Conservation (phyloP, 2,113 vertebrate species). For the Greenwoodochromis staneri region DNA sequence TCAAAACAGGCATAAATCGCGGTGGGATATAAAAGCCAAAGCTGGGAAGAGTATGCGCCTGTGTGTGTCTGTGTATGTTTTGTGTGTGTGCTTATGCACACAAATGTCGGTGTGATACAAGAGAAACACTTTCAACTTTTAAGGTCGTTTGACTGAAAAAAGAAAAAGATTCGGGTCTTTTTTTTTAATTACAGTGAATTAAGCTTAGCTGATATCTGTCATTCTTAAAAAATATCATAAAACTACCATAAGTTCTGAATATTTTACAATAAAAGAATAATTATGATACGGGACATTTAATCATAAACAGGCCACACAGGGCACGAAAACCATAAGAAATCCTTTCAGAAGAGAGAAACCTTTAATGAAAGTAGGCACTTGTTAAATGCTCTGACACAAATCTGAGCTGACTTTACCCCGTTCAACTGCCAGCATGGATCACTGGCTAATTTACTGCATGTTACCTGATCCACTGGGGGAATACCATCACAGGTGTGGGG, state of each 20-base stretch:
- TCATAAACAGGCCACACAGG: background rate
- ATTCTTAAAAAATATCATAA: background rate
- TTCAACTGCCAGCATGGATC: slow-evolving; percentile 40
- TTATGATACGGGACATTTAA: background rate
- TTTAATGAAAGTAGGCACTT: slow-evolving; percentile 2
- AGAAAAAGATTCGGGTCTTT: background rate
- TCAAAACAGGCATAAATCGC: slow-evolving; percentile 55
- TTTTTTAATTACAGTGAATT: background rate
- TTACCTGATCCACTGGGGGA: slow-evolving; percentile 53
- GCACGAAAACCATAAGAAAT: background rate
- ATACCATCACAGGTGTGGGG: slow-evolving; percentile 39
- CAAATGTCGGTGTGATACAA: background rate
- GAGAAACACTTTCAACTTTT: background rate
- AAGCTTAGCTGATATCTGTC: background rate
- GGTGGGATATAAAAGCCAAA: slow-evolving; percentile 31
- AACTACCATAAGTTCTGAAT: background rate
- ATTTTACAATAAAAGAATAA: background rate
- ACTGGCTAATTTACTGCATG: slow-evolving; percentile 51
- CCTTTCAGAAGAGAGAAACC: background rate
- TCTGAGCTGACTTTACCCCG: slow-evolving; percentile 20
- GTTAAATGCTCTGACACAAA: slow-evolving; percentile 40
- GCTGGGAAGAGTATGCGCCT: background rate
- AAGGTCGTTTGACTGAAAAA: background rate
- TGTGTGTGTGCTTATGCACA: background rate
- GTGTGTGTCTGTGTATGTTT: background rate